Evolutionary conservation across 1,140 invertebrate species (phyloP).

Genomic region (Conopomorpha cramerella): DNA sequence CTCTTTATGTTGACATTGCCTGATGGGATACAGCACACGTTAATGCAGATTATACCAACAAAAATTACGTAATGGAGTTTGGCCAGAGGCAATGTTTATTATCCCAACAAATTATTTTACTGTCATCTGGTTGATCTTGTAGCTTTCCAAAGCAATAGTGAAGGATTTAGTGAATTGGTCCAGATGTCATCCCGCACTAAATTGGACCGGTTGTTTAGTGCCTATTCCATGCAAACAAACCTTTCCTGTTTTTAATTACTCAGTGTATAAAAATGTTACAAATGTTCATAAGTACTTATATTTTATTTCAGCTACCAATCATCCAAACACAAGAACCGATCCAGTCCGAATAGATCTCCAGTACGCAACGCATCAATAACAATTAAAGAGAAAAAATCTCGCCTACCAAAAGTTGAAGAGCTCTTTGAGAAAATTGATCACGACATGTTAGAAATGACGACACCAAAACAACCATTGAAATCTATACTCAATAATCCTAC

Average conservation of each 20-base stretch:
- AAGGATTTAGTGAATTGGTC: too few species aligned
- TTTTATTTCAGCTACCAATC: background rate
- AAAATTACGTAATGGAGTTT: too few species aligned
- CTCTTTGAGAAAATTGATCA: constrained; percentile 44
- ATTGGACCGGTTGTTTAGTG: too few species aligned
- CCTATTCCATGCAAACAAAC: too few species aligned
- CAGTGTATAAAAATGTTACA: background rate
- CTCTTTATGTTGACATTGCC: constrained; percentile 6
- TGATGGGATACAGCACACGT: too few species aligned
- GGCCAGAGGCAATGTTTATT: too few species aligned
- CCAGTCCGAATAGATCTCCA: too few species aligned
- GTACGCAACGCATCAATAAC: constrained; percentile 41
- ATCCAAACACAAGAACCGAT: too few species aligned
- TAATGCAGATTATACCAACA: too few species aligned
- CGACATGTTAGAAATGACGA: constrained; percentile 29
- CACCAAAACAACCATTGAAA: constrained; percentile 42
- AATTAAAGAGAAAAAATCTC: constrained; percentile 31
- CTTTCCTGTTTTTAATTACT: background rate
- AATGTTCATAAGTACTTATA: background rate
- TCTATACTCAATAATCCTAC: constrained; percentile 50
- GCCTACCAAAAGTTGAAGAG: constrained; percentile 53
- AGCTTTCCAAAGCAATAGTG: too few species aligned
- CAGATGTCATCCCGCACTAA: too few species aligned
- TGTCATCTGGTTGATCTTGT: background rate
- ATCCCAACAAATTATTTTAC: too few species aligned